Conservation (phyloP, 2,888 invertebrate genomes). For the Augiades crinisus region DNA sequence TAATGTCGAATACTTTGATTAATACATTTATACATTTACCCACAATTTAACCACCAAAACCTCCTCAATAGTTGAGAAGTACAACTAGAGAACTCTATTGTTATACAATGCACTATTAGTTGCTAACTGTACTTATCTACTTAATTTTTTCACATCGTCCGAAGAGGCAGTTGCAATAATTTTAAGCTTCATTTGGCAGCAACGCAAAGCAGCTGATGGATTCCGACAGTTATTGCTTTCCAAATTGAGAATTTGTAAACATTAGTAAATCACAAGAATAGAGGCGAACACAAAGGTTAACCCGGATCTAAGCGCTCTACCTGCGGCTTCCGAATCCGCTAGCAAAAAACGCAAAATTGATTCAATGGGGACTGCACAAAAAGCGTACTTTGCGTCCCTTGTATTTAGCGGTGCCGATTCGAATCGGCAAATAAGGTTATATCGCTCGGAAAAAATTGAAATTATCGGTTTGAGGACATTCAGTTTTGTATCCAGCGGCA, state of each 20-base stretch:
- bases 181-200: slow-evolving; percentile 56
- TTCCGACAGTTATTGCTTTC: slow-evolving; percentile 70
- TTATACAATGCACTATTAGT: too few species aligned
- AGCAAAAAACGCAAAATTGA: slow-evolving; percentile 72
- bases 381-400: slow-evolving; percentile 67
- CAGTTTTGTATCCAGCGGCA: slow-evolving; percentile 39
- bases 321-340: slow-evolving; percentile 78
- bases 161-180: slow-evolving; percentile 27
- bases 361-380: slow-evolving; percentile 68
- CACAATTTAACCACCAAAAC: too few species aligned
- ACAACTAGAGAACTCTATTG: too few species aligned
- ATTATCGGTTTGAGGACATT: slow-evolving; percentile 57
- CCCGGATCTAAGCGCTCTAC: slow-evolving; percentile 77
- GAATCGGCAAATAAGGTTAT: slow-evolving; percentile 71
- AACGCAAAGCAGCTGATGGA: slow-evolving; percentile 63
- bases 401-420: slow-evolving; percentile 69
- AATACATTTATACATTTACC: too few species aligned
- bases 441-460: slow-evolving; percentile 65
- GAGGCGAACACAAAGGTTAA: slow-evolving; percentile 53
- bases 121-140: neutral
- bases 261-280: slow-evolving; percentile 64
- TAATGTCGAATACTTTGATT: too few species aligned
- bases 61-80: too few species aligned
- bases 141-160: slow-evolving; percentile 22
- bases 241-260: slow-evolving; percentile 77